These are phyloP conservation scores for Dyspetes luteomarginatus DNA, from an alignment of 2,888 invertebrate species.

Conservation along the genomic window DNA sequence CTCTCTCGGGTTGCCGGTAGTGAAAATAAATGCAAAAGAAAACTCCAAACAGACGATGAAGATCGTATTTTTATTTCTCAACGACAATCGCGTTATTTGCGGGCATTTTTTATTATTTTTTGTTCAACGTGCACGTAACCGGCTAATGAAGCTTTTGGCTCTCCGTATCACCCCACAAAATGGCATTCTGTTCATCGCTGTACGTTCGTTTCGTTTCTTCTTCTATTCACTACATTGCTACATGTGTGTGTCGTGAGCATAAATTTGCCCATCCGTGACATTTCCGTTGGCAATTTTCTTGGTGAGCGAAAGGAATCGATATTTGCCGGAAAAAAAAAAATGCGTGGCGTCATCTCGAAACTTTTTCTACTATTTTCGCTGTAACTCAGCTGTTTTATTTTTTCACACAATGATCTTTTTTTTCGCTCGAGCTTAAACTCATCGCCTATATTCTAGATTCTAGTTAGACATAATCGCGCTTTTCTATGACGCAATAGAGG, in stretches of 20 bases:
- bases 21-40: too few relatives aligned
- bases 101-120: not conserved
- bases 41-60: not conserved
- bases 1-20: slow-evolving; percentile 20
- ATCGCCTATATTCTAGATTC: too few relatives aligned
- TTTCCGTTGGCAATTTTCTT: too few relatives aligned
- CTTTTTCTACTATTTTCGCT: too few relatives aligned
- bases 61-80: not conserved
- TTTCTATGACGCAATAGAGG: slow-evolving; percentile 42
- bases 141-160: not conserved
- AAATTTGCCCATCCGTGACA: too few relatives aligned
- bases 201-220: not conserved
- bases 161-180: slow-evolving; percentile 6
- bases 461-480: slow-evolving; percentile 36
- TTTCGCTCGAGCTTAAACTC: not conserved
- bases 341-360: slow-evolving; percentile 34
- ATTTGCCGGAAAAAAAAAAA: too few relatives aligned
- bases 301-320: too few relatives aligned
- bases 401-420: too few relatives aligned
- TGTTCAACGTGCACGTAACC: not conserved
- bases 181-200: not conserved
- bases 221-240: slow-evolving; percentile 4
- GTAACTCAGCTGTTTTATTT: too few relatives aligned
- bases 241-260: slow-evolving; percentile 5
- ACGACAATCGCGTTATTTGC: not conserved